These are phyloP conservation scores for Masticophis lateralis DNA, from an alignment of 2,797 vertebrate genomes.

Conservation along the genomic window DNA sequence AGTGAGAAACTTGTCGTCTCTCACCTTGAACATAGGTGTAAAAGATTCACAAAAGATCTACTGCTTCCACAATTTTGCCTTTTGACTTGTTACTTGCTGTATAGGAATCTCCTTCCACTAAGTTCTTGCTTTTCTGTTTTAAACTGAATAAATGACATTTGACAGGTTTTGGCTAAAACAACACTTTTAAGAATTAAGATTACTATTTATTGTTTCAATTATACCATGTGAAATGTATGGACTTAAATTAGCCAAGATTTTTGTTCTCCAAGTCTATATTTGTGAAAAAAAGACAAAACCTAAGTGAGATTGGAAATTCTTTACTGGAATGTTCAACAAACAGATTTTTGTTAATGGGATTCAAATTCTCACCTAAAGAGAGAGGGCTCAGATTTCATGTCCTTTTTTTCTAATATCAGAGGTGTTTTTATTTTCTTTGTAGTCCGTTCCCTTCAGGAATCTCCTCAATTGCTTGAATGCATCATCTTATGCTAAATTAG, in stretches of 20 bases:
- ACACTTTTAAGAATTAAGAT: background rate
- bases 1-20: background rate
- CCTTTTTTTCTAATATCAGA: background rate
- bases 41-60: background rate
- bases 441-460: background rate
- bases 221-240: background rate
- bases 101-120: background rate
- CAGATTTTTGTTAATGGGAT: slow-evolving; percentile 20
- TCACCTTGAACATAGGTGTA: background rate
- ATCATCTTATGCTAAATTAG: background rate
- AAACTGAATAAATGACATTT: background rate
- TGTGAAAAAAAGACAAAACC: background rate
- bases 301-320: background rate
- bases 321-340: slow-evolving; percentile 6
- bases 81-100: background rate
- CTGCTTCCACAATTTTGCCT: background rate
- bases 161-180: background rate
- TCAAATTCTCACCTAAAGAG: background rate
- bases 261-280: background rate
- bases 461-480: background rate
- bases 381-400: slow-evolving; percentile 4
- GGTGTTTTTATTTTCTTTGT: background rate
- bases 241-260: background rate
- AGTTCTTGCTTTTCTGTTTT: background rate
- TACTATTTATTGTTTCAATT: background rate